Percentiles rank a stretch among this genome's conserved stretches.
Evolutionary conservation across 1,140 invertebrate species (phyloP).

Genomic region (Neodiprion fabricii): DNA sequence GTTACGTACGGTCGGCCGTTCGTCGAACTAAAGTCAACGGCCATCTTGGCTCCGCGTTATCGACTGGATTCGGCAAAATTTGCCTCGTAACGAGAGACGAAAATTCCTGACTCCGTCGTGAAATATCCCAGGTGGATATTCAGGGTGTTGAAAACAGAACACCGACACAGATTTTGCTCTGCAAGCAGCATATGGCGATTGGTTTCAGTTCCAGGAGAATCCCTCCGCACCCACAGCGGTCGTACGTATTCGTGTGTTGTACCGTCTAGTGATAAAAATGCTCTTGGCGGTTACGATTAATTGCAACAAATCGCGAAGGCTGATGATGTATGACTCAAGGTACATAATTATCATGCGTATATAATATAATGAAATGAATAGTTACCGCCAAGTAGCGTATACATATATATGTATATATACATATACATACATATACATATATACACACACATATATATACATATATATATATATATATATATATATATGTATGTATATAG

Average conservation of each 20-base stretch:
- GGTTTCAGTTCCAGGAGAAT: neutral
- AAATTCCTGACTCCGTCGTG: too few species aligned
- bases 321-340: neutral
- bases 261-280: constrained; percentile 2
- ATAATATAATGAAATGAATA: neutral
- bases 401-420: constrained; percentile 24
- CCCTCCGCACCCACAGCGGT: neutral
- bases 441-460: constrained; percentile 41
- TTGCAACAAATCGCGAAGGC: neutral
- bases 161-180: too few species aligned
- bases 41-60: neutral
- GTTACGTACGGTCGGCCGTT: neutral
- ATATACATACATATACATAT: constrained; percentile 24
- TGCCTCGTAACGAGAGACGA: too few species aligned
- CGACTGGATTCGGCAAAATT: neutral
- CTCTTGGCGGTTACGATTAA: constrained; percentile 1
- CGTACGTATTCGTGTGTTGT: neutral
- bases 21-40: neutral
- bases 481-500: constrained; percentile 24
- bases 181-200: neutral
- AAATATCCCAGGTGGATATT: too few species aligned
- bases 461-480: constrained; percentile 38
- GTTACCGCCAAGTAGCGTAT: neutral
- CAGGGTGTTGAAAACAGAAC: too few species aligned
- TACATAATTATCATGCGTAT: neutral